Conservation (phyloP, 2,113 vertebrate genomes). For the Anoura caudifer region DNA sequence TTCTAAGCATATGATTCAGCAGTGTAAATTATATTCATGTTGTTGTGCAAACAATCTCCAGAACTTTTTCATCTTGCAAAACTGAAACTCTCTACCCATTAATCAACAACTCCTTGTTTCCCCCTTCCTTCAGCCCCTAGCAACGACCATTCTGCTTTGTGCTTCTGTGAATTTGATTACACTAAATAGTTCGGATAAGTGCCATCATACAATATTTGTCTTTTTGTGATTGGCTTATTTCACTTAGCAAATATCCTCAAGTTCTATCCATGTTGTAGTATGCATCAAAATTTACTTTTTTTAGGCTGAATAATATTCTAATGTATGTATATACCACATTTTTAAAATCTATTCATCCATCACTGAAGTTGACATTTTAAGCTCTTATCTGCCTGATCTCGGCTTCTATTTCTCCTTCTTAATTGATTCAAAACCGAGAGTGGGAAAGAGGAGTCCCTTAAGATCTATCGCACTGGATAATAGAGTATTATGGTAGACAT, state of each 20-base stretch:
- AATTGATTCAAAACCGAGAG: background rate
- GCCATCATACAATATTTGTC: background rate
- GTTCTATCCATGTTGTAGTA: background rate
- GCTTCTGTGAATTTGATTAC: background rate
- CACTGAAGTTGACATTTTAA: background rate
- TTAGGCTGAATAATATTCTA: background rate
- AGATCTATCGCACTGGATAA: background rate
- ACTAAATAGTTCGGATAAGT: background rate
- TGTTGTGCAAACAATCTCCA: background rate
- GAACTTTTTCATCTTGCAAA: background rate
- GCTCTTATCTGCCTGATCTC: background rate
- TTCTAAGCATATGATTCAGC: background rate
- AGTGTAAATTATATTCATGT: background rate
- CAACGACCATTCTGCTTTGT: background rate
- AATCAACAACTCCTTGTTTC: background rate
- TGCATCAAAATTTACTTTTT: background rate
- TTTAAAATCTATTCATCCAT: background rate
- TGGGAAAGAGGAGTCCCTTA: background rate
- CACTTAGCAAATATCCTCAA: background rate
- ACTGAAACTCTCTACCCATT: background rate
- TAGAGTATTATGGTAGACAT: background rate
- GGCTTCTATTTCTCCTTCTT: background rate
- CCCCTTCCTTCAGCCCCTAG: background rate
- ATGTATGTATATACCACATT: background rate
- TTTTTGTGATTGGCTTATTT: background rate